These are phyloP conservation scores for Notiomystis cincta DNA, from an alignment of 2,113 vertebrate species.

Conservation along the genomic window DNA sequence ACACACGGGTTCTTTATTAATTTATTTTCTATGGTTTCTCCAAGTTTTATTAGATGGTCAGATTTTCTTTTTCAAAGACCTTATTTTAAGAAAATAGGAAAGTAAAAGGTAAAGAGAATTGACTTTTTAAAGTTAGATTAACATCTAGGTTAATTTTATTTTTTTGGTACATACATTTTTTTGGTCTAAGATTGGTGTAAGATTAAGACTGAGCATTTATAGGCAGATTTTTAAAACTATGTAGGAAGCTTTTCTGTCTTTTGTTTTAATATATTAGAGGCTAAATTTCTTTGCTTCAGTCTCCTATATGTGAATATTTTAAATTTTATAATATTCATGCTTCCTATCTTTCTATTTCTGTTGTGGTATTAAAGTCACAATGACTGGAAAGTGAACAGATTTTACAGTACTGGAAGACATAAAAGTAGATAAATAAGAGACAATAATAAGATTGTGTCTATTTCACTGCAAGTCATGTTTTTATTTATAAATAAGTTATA, in stretches of 20 bases:
- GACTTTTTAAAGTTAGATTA: background rate
- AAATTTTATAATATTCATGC: background rate
- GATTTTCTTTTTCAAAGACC: background rate
- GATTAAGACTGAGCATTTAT: background rate
- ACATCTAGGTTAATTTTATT: background rate
- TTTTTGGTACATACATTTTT: background rate
- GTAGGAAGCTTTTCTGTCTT: background rate
- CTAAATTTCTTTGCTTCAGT: background rate
- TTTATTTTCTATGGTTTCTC: background rate
- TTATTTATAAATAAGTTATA: background rate
- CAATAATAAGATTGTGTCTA: background rate
- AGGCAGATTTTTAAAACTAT: background rate
- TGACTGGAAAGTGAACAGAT: background rate
- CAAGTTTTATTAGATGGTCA: background rate
- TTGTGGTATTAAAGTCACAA: background rate
- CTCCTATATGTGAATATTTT: background rate
- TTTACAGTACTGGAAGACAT: background rate
- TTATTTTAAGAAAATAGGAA: background rate
- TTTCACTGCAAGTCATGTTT: background rate
- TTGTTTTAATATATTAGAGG: background rate
- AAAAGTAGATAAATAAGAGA: background rate
- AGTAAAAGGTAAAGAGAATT: background rate
- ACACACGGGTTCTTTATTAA: background rate
- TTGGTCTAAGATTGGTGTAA: background rate
- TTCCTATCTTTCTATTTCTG: background rate